Percentiles rank a stretch among this genome's conserved stretches.
phyloP scores from a whole-genome alignment of 2,888 invertebrate species.

The Oscheius sp. region DNA sequence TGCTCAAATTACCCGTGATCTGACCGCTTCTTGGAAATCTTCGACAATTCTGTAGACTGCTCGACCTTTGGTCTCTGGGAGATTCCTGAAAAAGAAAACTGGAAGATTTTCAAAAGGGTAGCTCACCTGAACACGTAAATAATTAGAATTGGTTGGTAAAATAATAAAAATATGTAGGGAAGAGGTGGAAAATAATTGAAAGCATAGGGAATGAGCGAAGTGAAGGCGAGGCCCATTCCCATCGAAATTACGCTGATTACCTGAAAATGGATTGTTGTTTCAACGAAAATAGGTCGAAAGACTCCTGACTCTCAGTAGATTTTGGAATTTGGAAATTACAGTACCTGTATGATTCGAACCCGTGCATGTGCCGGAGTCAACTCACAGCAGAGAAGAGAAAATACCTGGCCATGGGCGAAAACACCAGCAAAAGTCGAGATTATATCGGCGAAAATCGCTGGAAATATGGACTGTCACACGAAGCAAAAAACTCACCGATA shows the following conservation, averaged over 20 bases:
- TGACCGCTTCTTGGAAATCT: slow-evolving; percentile 22
- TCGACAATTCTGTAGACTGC: slow-evolving; percentile 6
- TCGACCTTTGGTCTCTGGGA: slow-evolving; percentile 18
- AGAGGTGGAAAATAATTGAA: slow-evolving; percentile 12
- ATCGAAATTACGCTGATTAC: neutral
- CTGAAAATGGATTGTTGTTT: slow-evolving; percentile 2
- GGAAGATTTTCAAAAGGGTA: neutral
- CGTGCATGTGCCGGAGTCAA: slow-evolving; percentile 1
- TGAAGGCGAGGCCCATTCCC: slow-evolving; percentile 2
- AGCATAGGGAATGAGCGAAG: slow-evolving; percentile 17
- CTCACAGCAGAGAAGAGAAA: slow-evolving; percentile 19
- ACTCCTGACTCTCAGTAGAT: too few species aligned
- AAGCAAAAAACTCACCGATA: slow-evolving; percentile 6
- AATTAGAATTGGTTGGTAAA: slow-evolving; percentile 12
- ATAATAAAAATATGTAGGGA: neutral
- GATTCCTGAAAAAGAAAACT: slow-evolving; percentile 19
- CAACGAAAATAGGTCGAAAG: neutral
- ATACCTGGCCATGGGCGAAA: neutral
- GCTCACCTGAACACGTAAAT: slow-evolving; percentile 12
- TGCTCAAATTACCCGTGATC: slow-evolving; percentile 12
- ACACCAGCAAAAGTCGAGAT: neutral
- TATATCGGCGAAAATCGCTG: neutral
- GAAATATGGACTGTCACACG: neutral
- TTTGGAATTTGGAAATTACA: too few species aligned
- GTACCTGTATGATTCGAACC: slow-evolving; percentile 15